Conservation (phyloP, 2,113 vertebrate species). For the Glaucidium brasilianum region DNA sequence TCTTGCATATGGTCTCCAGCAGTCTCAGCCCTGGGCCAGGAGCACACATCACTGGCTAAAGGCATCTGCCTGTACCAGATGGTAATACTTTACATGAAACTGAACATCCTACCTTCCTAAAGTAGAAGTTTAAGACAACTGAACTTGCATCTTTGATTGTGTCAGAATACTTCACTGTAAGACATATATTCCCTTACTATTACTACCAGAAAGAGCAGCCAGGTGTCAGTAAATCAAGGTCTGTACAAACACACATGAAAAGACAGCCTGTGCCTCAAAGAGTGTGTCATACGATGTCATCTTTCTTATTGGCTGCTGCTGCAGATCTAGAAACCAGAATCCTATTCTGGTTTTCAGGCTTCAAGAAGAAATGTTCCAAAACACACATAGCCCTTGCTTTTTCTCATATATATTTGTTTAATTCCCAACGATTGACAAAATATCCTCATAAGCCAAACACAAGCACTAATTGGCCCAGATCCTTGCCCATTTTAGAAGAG, state of each 20-base stretch:
- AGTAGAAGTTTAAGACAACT: not conserved
- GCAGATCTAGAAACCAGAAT: not conserved
- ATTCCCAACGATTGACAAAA: not conserved
- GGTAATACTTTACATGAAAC: not conserved
- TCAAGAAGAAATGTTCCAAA: not conserved
- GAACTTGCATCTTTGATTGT: not conserved
- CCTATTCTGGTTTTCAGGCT: not conserved
- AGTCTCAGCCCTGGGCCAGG: not conserved
- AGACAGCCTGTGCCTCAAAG: not conserved
- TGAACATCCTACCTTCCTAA: not conserved
- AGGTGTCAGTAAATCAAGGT: not conserved
- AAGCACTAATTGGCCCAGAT: not conserved
- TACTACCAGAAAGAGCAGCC: not conserved
- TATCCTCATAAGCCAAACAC: not conserved
- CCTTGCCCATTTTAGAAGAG: not conserved
- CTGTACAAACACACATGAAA: not conserved
- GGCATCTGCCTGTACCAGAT: not conserved
- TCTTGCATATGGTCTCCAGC: not conserved
- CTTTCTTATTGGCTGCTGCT: not conserved
- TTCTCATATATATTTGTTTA: not conserved
- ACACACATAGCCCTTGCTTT: not conserved
- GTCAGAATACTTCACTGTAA: not conserved
- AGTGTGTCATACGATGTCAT: not conserved
- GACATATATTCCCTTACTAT: not conserved
- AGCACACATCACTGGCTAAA: not conserved